Percentiles rank a stretch among this genome's conserved stretches.
Conservation (phyloP, 1,140 invertebrate genomes). For the Drosophila mayri region DNA sequence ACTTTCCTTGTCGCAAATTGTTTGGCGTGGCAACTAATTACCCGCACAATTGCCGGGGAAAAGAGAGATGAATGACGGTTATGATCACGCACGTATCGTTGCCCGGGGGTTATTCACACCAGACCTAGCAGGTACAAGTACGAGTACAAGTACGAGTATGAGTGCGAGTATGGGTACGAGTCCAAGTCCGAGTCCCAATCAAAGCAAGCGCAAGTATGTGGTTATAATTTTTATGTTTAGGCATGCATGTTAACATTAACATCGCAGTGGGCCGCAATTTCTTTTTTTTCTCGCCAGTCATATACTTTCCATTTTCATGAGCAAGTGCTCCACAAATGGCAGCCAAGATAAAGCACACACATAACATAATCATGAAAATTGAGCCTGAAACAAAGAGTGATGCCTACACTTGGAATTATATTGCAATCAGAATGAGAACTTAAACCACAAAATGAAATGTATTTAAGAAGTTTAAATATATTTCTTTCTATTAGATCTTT, state of each 20-base stretch:
- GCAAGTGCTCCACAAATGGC: conserved; percentile 65
- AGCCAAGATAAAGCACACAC: conserved; percentile 49
- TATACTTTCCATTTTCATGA: conserved; percentile 79
- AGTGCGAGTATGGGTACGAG: neutral
- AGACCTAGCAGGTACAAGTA: conserved; percentile 24
- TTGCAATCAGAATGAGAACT: neutral
- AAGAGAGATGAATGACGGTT: conserved; percentile 32
- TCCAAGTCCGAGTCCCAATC: conserved; percentile 27
- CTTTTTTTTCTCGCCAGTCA: conserved; percentile 64
- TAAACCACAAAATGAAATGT: neutral
- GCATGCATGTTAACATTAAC: conserved; percentile 75
- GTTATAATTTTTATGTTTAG: conserved; percentile 74
- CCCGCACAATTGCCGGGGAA: conserved; percentile 22
- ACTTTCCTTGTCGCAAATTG: conserved; percentile 76
- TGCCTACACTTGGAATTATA: conserved; percentile 24
- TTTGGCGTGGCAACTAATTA: conserved; percentile 72
- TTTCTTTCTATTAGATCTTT: too few species aligned
- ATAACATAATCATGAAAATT: conserved; percentile 56
- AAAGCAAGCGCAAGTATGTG: conserved; percentile 36
- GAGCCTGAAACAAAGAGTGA: conserved; percentile 31
- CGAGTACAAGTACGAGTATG: conserved; percentile 4
- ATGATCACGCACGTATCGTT: conserved; percentile 43
- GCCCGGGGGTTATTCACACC: conserved; percentile 46
- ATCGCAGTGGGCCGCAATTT: conserved; percentile 68
- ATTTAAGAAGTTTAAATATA: neutral